A percentile compares a stretch with the other conserved stretches of the same genome.
Evolutionary conservation across 1,140 invertebrate species (phyloP).

Genomic region (Lepidurus couesii): DNA sequence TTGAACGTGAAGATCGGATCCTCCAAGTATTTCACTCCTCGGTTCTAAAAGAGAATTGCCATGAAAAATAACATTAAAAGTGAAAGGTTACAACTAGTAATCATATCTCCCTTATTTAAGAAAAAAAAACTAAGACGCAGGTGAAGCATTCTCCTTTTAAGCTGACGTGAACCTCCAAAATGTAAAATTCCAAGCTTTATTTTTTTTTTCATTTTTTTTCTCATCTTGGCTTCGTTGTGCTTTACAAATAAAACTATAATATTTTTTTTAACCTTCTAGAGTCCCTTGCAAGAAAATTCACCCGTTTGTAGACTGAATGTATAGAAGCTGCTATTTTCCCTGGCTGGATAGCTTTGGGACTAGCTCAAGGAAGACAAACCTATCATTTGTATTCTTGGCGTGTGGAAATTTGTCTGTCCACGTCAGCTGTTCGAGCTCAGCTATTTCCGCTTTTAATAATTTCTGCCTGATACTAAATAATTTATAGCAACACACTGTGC

Average conservation of each 20-base stretch:
- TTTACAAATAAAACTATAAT: too few species aligned
- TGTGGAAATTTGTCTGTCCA: conserved; percentile 9
- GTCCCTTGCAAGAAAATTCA: too few species aligned
- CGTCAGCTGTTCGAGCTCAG: not conserved
- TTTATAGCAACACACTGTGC: not conserved
- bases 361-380: not conserved
- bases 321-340: not conserved
- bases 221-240: too few species aligned
- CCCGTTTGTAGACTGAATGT: too few species aligned
- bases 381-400: not conserved
- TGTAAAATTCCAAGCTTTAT: too few species aligned
- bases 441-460: conserved; percentile 2
- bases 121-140: not conserved
- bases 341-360: not conserved
- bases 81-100: not conserved
- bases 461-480: not conserved
- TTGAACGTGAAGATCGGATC: conserved; percentile 38
- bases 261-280: too few species aligned
- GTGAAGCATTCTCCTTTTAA: not conserved
- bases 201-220: too few species aligned
- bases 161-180: too few species aligned
- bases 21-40: conserved; percentile 32
- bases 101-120: not conserved
- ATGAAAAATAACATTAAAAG: not conserved
- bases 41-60: conserved; percentile 31